Conservation (phyloP, 2,797 vertebrate species). For the Thaleichthys pacificus region DNA sequence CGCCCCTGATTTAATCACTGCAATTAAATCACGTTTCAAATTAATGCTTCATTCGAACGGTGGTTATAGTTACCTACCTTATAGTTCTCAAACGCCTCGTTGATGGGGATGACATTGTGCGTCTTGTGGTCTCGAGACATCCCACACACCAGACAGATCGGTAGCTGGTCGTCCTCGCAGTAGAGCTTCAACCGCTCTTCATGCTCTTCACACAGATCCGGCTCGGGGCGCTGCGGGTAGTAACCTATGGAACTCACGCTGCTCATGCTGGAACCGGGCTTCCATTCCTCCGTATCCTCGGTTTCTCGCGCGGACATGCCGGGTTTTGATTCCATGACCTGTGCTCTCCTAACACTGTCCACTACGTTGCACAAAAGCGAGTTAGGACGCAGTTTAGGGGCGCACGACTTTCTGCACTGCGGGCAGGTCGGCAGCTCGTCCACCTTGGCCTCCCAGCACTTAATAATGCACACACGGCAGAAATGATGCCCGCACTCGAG, state of each 20-base stretch:
- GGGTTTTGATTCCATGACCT: constrained; percentile 45
- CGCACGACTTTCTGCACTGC: constrained; percentile 71
- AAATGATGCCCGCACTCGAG: constrained; percentile 79
- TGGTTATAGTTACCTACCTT: constrained; percentile 55
- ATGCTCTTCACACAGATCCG: constrained; percentile 72
- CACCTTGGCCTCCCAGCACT: constrained; percentile 72
- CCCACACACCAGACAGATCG: constrained; percentile 76
- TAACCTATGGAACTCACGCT: constrained; percentile 56
- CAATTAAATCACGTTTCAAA: too few relatives aligned
- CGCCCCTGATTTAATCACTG: too few relatives aligned
- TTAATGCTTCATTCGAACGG: too few relatives aligned
- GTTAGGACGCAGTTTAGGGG: constrained; percentile 66
- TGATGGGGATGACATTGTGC: constrained; percentile 75
- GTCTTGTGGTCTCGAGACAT: constrained; percentile 76
- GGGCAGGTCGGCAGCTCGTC: constrained; percentile 70
- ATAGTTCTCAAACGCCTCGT: constrained; percentile 75
- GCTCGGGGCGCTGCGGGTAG: constrained; percentile 48
- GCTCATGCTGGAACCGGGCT: constrained; percentile 61
- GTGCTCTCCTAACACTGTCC: constrained; percentile 70
- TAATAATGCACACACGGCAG: constrained; percentile 72
- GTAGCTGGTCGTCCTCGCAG: constrained; percentile 77
- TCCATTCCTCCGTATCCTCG: constrained; percentile 52
- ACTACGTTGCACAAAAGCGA: constrained; percentile 77
- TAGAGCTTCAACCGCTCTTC: constrained; percentile 77
- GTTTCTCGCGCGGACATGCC: constrained; percentile 10